These are phyloP conservation scores for Hipparchia sbordonii DNA, from an alignment of 2,888 invertebrate genomes.

Conservation along the genomic window DNA sequence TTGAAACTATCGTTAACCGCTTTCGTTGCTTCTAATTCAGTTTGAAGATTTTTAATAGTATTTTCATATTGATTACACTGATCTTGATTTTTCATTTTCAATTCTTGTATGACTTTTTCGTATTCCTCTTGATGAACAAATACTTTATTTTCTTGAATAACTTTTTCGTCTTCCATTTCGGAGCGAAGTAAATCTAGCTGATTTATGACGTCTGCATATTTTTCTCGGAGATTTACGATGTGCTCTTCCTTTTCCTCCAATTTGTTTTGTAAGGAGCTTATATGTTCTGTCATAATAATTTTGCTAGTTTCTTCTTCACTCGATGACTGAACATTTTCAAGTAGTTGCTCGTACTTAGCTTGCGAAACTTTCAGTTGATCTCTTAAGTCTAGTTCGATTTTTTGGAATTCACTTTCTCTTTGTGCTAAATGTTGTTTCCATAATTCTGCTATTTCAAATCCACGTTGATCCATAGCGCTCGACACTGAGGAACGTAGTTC, in stretches of 20 bases:
- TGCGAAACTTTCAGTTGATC: conserved; percentile 78
- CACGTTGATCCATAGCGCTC: conserved; percentile 85
- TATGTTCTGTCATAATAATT: conserved; percentile 68
- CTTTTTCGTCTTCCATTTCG: conserved; percentile 75
- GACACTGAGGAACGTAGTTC: conserved; percentile 75
- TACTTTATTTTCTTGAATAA: conserved; percentile 70
- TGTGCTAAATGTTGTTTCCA: conserved; percentile 87
- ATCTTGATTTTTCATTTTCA: conserved; percentile 53
- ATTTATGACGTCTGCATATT: conserved; percentile 68
- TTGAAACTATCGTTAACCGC: conserved; percentile 56
- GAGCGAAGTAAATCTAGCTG: conserved; percentile 71
- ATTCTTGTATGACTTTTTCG: conserved; percentile 65
- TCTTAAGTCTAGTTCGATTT: conserved; percentile 75
- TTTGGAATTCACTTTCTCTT: conserved; percentile 84
- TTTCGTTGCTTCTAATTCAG: conserved; percentile 55
- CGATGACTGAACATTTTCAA: conserved; percentile 72
- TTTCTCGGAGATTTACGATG: conserved; percentile 65
- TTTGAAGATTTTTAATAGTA: conserved; percentile 52
- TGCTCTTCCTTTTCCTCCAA: conserved; percentile 75
- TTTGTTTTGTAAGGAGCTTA: conserved; percentile 69
- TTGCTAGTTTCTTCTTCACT: conserved; percentile 76
- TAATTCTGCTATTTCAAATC: conserved; percentile 86
- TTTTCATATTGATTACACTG: conserved; percentile 51
- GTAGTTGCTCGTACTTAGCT: conserved; percentile 72
- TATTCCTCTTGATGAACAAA: conserved; percentile 74